These are phyloP conservation scores for Popillia japonica DNA, from an alignment of 1,140 invertebrate species.

Conservation along the genomic window DNA sequence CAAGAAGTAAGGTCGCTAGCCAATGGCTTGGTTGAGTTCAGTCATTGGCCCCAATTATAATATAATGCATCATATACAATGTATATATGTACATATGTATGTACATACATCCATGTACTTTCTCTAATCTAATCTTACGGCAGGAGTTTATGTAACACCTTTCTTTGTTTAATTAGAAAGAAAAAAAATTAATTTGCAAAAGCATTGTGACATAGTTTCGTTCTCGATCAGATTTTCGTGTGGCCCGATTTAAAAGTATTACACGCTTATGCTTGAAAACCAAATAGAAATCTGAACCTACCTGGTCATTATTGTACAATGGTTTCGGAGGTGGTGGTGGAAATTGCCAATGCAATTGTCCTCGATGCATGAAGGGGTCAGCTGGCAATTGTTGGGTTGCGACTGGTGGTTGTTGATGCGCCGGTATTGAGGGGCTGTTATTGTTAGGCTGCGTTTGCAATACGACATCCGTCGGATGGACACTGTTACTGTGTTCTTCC, in stretches of 20 bases:
- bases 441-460: conserved; percentile 64
- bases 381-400: conserved; percentile 42
- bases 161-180: neutral
- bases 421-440: conserved; percentile 47
- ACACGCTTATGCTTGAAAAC: neutral
- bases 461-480: conserved; percentile 70
- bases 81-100: neutral
- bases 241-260: neutral
- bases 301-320: conserved; percentile 80
- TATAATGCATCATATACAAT: neutral
- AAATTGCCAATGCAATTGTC: conserved; percentile 80
- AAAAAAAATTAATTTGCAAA: neutral
- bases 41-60: conserved; percentile 22
- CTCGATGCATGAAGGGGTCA: conserved; percentile 58
- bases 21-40: conserved; percentile 15
- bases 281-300: conserved; percentile 60
- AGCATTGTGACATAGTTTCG: neutral
- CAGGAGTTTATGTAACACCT: neutral
- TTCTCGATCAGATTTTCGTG: neutral
- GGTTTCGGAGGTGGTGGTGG: conserved; percentile 77
- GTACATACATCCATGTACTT: neutral
- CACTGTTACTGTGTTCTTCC: conserved; percentile 75
- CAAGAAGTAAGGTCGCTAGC: neutral
- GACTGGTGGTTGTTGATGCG: conserved; percentile 40
- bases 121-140: neutral